Evolutionary conservation across 2,797 vertebrate species (phyloP), one percentile per base, ranked within the genome.

Genomic region (Mus spretus): DNA sequence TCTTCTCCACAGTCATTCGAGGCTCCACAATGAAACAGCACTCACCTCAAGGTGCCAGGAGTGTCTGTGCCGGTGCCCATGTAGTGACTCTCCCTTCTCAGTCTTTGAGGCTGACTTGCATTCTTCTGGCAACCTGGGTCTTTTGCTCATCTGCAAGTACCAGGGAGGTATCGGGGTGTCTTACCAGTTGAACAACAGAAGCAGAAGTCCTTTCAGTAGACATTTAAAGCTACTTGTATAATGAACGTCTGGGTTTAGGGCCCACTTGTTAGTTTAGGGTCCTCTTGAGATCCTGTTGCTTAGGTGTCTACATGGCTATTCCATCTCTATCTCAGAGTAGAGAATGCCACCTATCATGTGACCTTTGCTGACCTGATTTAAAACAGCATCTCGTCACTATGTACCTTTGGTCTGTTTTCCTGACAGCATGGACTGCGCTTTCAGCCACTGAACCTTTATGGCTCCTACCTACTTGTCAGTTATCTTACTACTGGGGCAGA

Each of bases 91-190:
- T 6, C 26, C 34, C n/a, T 59, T 65, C 65, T 24, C 4, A 28
- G 80, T 53, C 19, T 28, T 20, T 3, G 6, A 37, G 70, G 4
- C 24, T 61, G 7, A 28, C 47, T 3, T 4, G 0, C 4, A 1
- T 0, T 19, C 26, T 72, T 19, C n/a, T 44, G 22, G 8, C 19
- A 20, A 8, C 1, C 7, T 0, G 31, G 24, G 0, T 1, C 28
- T 31, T 50, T 67, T 10, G 2, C 37, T n/a, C 20, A 77, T 14
- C 14, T 4, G 20, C 9, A 70, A 31, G 12, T 37, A 72, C 31
- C 67, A 14, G 26, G 55, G 50, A 91, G 57, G n/a, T 59, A n/a
- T 31, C n/a, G n/a, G 20, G 26, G 24, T 2, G 2, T 81, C 40
- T 80, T 53, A 1, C 6, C 14, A 7, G 50, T 40, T 44, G 31